Conservation (phyloP, 2,113 vertebrate genomes). For the Zapus hudsonius region DNA sequence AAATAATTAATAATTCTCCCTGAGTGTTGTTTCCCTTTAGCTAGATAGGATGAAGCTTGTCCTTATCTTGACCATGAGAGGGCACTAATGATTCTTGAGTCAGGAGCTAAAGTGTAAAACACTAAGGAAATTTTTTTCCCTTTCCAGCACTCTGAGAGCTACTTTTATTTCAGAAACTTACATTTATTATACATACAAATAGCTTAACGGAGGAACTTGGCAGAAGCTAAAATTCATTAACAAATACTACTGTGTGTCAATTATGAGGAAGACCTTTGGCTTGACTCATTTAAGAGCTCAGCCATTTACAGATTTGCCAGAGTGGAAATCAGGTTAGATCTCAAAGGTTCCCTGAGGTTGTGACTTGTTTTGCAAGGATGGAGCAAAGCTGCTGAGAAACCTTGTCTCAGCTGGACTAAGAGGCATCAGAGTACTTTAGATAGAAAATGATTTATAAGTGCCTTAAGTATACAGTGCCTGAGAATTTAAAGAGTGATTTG, state of each 20-base stretch:
- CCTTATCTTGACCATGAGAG: slow-evolving; percentile 66
- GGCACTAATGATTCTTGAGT: slow-evolving; percentile 65
- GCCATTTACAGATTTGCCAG: background rate
- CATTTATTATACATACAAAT: slow-evolving; percentile 50
- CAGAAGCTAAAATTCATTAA: slow-evolving; percentile 29
- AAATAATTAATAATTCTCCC: slow-evolving; percentile 18
- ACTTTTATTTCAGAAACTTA: slow-evolving; percentile 47
- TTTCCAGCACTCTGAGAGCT: background rate
- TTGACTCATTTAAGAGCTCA: slow-evolving; percentile 34
- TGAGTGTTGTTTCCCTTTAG: background rate
- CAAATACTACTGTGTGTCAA: slow-evolving; percentile 22
- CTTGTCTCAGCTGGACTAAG: background rate
- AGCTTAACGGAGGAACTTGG: slow-evolving; percentile 43
- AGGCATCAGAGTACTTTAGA: slow-evolving; percentile 8
- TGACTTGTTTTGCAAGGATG: background rate
- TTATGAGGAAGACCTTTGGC: slow-evolving; percentile 39
- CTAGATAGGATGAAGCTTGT: background rate
- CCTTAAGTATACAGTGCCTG: background rate
- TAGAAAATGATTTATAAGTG: background rate
- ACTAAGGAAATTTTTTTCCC: background rate
- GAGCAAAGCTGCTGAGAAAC: background rate
- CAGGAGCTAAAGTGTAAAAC: background rate
- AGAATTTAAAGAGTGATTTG: slow-evolving; percentile 24
- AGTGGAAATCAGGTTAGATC: slow-evolving; percentile 43
- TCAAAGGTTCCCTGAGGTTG: slow-evolving; percentile 3